Conservation (phyloP, 2,797 vertebrate species). For the Ptychadena robeensis region DNA sequence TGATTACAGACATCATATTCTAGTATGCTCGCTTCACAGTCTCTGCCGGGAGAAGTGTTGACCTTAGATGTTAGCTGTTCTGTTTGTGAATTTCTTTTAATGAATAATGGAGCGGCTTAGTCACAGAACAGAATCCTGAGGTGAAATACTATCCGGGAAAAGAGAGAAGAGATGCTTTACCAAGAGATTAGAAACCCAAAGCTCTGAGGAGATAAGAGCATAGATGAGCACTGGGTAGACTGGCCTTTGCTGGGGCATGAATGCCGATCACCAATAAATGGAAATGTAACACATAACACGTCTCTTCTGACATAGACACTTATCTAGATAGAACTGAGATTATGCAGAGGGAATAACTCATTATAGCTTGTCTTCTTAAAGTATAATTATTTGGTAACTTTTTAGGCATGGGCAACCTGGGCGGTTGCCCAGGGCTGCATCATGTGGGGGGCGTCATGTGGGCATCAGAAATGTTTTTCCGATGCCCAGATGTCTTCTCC, state of each 20-base stretch:
- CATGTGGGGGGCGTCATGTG: no score
- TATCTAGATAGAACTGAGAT: no score
- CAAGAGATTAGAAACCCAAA: constrained; percentile 24
- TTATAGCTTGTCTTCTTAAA: no score
- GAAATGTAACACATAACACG: no score
- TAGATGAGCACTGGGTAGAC: not conserved
- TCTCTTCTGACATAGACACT: no score
- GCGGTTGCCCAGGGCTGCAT: no score
- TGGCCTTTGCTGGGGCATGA: not conserved
- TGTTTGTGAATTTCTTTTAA: constrained; percentile 29
- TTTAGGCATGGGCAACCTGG: no score
- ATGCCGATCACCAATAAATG: no score
- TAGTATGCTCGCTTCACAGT: not conserved
- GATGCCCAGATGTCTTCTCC: no score
- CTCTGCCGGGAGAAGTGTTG: constrained; percentile 4
- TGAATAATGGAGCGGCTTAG: constrained; percentile 27
- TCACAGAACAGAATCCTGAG: constrained; percentile 26
- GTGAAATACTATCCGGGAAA: constrained; percentile 46
- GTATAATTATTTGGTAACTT: no score
- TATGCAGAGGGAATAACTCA: no score
- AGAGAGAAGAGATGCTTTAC: constrained; percentile 20
- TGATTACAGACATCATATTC: constrained; percentile 23
- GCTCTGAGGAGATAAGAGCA: not conserved
- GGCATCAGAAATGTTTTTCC: no score
- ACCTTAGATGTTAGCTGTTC: not conserved